phyloP scores from a whole-genome alignment of 1,140 invertebrate species.

The Sycophaga agraensis region DNA sequence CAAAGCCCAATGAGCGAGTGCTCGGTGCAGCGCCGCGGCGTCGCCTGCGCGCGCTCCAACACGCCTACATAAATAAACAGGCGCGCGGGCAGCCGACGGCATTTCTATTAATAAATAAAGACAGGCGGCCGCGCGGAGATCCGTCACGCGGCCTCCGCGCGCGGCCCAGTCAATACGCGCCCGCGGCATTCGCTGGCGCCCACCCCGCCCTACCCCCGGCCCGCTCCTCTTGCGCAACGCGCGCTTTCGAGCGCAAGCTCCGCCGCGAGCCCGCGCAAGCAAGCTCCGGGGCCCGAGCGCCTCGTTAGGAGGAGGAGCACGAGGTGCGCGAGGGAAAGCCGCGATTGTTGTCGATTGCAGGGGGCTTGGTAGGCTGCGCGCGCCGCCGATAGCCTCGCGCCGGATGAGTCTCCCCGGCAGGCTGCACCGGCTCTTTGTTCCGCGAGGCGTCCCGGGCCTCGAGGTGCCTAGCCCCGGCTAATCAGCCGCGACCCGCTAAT shows the following conservation, averaged over 20 bases:
- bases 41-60: too few species aligned
- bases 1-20: too few species aligned
- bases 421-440: neutral
- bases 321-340: neutral
- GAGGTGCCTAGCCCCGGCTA: conserved; percentile 40
- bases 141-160: conserved; percentile 10
- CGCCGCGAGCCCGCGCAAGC: neutral
- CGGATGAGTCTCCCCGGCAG: too few species aligned
- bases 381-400: neutral
- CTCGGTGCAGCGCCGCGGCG: too few species aligned
- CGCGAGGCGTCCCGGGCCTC: conserved; percentile 34
- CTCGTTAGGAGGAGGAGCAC: neutral
- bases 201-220: neutral
- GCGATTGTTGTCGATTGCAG: neutral
- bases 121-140: conserved; percentile 29
- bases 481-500: neutral
- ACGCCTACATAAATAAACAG: too few species aligned
- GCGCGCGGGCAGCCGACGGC: conserved; percentile 32
- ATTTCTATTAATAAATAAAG: conserved; percentile 53
- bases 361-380: neutral
- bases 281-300: neutral
- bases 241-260: neutral
- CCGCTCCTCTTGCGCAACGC: neutral
- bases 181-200: neutral
- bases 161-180: too few species aligned